Evolutionary conservation across 1,140 invertebrate genomes (phyloP).

Genomic region (Rhyzopertha dominica): DNA sequence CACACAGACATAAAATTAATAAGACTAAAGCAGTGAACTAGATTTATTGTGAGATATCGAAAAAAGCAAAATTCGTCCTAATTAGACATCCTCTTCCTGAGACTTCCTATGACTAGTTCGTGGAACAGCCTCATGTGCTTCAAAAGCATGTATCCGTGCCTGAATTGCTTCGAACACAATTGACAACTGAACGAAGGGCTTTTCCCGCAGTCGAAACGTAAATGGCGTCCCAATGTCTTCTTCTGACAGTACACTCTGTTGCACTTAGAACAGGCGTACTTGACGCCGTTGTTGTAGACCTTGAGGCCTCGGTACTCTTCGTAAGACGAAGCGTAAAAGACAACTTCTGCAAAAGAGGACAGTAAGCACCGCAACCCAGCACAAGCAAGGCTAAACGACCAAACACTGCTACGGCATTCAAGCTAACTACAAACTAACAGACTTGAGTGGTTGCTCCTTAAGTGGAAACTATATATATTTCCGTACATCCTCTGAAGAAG

Average conservation of each 20-base stretch:
- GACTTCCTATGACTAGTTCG: conserved; percentile 35
- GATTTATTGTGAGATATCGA: too few relatives aligned
- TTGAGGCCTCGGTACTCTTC: conserved; percentile 34
- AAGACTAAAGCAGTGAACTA: too few relatives aligned
- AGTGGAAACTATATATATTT: too few relatives aligned
- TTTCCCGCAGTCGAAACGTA: conserved; percentile 56
- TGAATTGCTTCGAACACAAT: conserved; percentile 49
- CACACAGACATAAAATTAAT: too few relatives aligned
- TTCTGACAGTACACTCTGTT: conserved; percentile 56
- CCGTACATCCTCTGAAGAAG: too few relatives aligned
- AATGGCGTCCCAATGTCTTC: conserved; percentile 48
- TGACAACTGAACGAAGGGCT: conserved; percentile 59
- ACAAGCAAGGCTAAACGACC: too few relatives aligned
- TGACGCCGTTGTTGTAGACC: conserved; percentile 28
- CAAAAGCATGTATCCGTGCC: conserved; percentile 49
- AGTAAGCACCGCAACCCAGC: not conserved
- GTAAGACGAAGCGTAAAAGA: conserved; percentile 25
- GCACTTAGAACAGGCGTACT: conserved; percentile 55
- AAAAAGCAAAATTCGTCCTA: too few relatives aligned
- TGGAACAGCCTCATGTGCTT: conserved; percentile 45
- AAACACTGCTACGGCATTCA: too few relatives aligned
- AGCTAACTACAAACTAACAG: too few relatives aligned
- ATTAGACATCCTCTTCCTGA: conserved; percentile 34
- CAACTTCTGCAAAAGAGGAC: conserved; percentile 4
- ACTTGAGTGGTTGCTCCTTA: too few relatives aligned